These are phyloP conservation scores for Melanostoma scalare DNA, from an alignment of 2,888 invertebrate species.

Conservation along the genomic window DNA sequence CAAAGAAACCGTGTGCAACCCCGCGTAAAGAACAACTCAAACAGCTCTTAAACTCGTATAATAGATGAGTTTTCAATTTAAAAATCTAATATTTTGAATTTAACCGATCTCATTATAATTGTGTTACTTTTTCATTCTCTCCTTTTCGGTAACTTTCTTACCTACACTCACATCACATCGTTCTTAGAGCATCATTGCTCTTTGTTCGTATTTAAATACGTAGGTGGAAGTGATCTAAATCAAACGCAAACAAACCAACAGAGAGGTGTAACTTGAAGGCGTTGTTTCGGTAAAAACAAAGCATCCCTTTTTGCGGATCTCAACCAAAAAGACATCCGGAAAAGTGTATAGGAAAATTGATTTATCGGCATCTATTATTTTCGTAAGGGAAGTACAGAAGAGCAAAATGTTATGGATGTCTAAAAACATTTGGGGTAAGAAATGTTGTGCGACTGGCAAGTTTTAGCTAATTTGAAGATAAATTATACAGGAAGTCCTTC, in stretches of 20 bases:
- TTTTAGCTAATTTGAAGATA: constrained; percentile 58
- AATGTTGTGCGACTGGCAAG: constrained; percentile 7
- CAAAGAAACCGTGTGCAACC: too few relatives aligned
- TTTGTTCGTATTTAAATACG: not conserved
- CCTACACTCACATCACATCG: too few relatives aligned
- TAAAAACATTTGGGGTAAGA: constrained; percentile 7
- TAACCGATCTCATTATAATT: too few relatives aligned
- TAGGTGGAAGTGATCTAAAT: constrained; percentile 21
- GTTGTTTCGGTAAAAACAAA: constrained; percentile 59
- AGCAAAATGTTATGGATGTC: constrained; percentile 1
- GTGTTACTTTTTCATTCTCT: too few relatives aligned
- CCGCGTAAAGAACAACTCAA: too few relatives aligned
- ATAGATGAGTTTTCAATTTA: too few relatives aligned
- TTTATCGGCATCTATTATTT: constrained; percentile 9
- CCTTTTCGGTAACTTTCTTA: too few relatives aligned
- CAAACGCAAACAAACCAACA: constrained; percentile 36
- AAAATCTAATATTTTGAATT: too few relatives aligned
- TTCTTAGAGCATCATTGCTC: too few relatives aligned
- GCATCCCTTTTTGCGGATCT: constrained; percentile 37
- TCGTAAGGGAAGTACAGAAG: not conserved
- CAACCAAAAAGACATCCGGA: constrained; percentile 22
- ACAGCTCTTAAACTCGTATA: too few relatives aligned
- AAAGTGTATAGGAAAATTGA: constrained; percentile 32
- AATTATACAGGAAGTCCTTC: constrained; percentile 67
- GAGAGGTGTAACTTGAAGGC: constrained; percentile 46